Percentiles rank a stretch among this genome's conserved stretches.
Evolutionary conservation across 2,888 invertebrate species (phyloP).

Genomic region (Cataglyphis albicans): DNA sequence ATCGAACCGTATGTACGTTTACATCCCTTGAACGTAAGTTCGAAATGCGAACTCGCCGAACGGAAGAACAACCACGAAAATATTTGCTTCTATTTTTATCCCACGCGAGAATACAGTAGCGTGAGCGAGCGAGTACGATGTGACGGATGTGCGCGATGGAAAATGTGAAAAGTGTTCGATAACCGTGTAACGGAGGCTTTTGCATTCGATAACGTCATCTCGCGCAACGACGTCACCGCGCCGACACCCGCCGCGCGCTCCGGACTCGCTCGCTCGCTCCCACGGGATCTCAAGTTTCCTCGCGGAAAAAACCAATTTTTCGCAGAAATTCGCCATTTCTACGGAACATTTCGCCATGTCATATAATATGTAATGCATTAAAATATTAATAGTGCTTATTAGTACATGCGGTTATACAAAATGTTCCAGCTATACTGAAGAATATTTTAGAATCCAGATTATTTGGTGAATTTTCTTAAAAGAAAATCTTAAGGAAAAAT

Average conservation of each 20-base stretch:
- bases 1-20: background rate
- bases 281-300: constrained; percentile 40
- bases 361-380: background rate
- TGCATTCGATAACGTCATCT: constrained; percentile 58
- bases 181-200: constrained; percentile 58
- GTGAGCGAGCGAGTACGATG: constrained; percentile 30
- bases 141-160: constrained; percentile 65
- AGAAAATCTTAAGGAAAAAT: background rate
- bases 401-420: background rate
- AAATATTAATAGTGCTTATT: background rate
- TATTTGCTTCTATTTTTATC: constrained; percentile 56
- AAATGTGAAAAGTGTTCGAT: constrained; percentile 58
- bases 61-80: constrained; percentile 61
- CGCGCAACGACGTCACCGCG: constrained; percentile 52
- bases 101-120: constrained; percentile 33
- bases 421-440: background rate
- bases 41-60: background rate
- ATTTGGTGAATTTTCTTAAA: background rate
- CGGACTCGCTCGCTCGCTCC: constrained; percentile 27
- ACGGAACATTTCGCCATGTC: background rate
- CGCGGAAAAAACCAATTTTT: constrained; percentile 53
- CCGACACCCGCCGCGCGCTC: constrained; percentile 38
- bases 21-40: background rate
- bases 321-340: constrained; percentile 40
- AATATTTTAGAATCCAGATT: background rate